Evolutionary conservation across 1,140 invertebrate species (phyloP).

Genomic region (Ectropis grisescens): DNA sequence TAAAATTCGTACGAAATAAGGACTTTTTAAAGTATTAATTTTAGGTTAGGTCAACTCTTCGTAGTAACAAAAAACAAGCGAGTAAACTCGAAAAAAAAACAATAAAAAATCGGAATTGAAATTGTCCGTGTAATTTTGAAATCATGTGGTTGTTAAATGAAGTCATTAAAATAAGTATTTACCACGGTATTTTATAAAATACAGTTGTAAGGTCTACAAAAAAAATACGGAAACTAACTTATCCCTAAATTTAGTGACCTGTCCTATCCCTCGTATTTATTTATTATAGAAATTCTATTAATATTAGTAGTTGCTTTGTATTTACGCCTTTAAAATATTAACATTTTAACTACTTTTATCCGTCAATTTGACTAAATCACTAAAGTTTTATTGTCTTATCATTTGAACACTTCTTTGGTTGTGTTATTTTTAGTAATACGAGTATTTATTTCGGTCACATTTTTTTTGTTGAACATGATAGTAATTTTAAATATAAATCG

Average conservation of each 20-base stretch:
- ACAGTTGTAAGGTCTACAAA: no score
- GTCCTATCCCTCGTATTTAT: conserved; percentile 56
- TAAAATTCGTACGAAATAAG: conserved; percentile 25
- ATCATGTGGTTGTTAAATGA: no score
- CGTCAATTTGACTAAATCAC: conserved; percentile 1
- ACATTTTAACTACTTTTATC: conserved; percentile 25
- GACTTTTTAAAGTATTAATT: conserved; percentile 36
- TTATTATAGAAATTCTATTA: conserved; percentile 49
- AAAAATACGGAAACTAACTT: conserved; percentile 26
- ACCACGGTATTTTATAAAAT: no score
- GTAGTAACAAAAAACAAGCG: conserved; percentile 18
- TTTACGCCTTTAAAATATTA: conserved; percentile 41
- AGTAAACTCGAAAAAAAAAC: conserved; percentile 1
- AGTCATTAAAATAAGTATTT: no score
- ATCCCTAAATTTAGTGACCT: conserved; percentile 29
- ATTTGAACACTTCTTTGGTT: no score
- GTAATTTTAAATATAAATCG: conserved; percentile 53
- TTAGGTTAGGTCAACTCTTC: conserved; percentile 23
- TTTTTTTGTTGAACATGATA: conserved; percentile 53
- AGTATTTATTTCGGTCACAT: conserved; percentile 48
- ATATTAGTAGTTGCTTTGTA: conserved; percentile 54
- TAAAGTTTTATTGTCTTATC: no score
- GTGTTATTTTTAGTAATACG: conserved; percentile 2
- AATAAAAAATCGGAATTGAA: no score
- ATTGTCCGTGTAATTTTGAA: no score